Conservation (phyloP, 2,797 vertebrate genomes). For the Molossus molossus region DNA sequence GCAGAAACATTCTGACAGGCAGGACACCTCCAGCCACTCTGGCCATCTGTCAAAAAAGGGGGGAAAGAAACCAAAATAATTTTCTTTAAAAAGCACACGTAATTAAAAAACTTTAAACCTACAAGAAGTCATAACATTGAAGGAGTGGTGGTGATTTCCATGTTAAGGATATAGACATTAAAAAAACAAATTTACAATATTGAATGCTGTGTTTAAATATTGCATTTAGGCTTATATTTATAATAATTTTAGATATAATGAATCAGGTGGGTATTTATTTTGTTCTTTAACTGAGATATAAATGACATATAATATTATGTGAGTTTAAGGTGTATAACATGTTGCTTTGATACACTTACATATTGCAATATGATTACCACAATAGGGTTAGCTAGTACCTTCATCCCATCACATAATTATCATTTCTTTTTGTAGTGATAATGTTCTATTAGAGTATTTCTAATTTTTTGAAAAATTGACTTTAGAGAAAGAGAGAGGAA, state of each 20-base stretch:
- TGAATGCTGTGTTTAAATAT: conserved; percentile 52
- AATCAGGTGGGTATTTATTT: conserved; percentile 29
- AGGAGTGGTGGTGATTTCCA: neutral
- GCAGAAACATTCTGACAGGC: conserved; percentile 97
- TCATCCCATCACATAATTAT: neutral
- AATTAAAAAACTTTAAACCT: conserved; percentile 10
- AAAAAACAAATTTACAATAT: conserved; percentile 67
- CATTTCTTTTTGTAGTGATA: neutral
- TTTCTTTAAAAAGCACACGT: conserved; percentile 52
- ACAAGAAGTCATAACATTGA: conserved; percentile 46
- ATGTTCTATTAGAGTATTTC: neutral
- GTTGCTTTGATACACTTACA: conserved; percentile 13
- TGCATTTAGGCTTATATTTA: conserved; percentile 44
- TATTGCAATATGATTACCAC: neutral
- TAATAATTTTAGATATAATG: conserved; percentile 9
- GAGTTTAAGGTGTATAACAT: neutral
- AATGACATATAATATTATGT: neutral
- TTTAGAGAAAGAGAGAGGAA: neutral
- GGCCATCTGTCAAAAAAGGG: conserved; percentile 91
- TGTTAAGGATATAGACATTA: conserved; percentile 34
- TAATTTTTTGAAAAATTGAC: neutral
- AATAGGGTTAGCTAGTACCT: neutral
- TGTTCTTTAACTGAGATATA: neutral
- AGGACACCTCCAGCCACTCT: conserved; percentile 98
- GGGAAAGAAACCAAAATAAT: conserved; percentile 40